Percentiles rank a stretch among this genome's conserved stretches.
These are phyloP conservation scores for Hipparchia semele DNA, from an alignment of 2,888 invertebrate genomes.

Conservation along the genomic window DNA sequence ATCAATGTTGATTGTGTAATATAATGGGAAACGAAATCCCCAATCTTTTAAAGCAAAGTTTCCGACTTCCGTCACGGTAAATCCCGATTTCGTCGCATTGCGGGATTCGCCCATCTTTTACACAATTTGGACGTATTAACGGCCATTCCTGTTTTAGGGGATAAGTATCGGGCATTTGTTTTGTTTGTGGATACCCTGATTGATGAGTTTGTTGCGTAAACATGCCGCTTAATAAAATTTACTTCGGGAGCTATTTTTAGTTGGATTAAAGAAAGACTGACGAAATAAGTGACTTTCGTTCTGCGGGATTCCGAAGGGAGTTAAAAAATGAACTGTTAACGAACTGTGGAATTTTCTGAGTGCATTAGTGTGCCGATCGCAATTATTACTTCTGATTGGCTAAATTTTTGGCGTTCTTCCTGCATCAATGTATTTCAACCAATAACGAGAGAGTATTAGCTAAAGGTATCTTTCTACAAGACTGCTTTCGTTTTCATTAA, in stretches of 20 bases:
- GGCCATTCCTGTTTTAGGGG: conserved; percentile 29
- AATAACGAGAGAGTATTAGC: too few relatives aligned
- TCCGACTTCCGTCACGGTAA: conserved; percentile 29
- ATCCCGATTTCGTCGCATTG: conserved; percentile 38
- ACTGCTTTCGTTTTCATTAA: too few relatives aligned
- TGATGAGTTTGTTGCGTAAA: conserved; percentile 27
- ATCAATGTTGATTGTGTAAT: neutral
- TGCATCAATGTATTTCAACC: too few relatives aligned
- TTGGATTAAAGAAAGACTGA: neutral
- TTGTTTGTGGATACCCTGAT: conserved; percentile 28
- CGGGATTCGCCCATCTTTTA: conserved; percentile 34
- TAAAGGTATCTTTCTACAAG: too few relatives aligned
- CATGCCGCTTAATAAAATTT: conserved; percentile 5
- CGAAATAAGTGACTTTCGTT: neutral
- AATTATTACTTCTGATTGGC: too few relatives aligned
- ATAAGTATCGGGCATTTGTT: conserved; percentile 26
- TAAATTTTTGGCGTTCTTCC: too few relatives aligned
- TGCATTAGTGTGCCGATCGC: too few relatives aligned
- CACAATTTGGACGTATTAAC: conserved; percentile 37
- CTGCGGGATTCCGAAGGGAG: neutral
- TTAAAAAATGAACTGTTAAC: neutral
- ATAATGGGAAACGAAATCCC: conserved; percentile 28
- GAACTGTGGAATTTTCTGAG: neutral
- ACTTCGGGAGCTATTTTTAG: conserved; percentile 10
- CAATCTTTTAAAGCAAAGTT: conserved; percentile 36